phyloP scores from a whole-genome alignment of 2,797 vertebrate species.

The Sebastes itinus region DNA sequence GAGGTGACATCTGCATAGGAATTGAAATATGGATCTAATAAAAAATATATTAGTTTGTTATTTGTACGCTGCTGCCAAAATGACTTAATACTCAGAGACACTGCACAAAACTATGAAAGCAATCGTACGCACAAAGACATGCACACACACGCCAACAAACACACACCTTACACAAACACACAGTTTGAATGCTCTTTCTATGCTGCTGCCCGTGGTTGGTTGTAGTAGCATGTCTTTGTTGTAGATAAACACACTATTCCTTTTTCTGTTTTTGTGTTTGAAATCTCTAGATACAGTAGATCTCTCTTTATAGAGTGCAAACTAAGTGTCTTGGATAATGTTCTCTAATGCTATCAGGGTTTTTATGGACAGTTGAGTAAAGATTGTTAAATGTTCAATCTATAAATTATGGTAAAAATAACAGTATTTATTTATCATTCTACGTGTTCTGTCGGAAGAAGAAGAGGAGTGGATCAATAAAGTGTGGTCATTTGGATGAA shows the following conservation, averaged over 20 bases:
- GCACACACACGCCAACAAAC: conserved; percentile 22
- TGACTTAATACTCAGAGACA: conserved; percentile 53
- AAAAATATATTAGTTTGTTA: conserved; percentile 58
- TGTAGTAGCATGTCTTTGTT: conserved; percentile 75
- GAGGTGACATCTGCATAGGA: conserved; percentile 61
- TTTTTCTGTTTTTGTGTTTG: conserved; percentile 67
- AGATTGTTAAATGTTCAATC: conserved; percentile 65
- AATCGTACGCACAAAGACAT: conserved; percentile 42
- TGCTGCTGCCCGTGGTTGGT: conserved; percentile 76
- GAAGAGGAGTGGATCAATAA: conserved; percentile 85
- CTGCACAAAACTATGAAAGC: conserved; percentile 64
- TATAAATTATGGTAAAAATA: conserved; percentile 59
- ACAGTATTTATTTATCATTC: conserved; percentile 71
- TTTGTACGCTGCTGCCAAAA: conserved; percentile 67
- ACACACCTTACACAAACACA: conserved; percentile 19
- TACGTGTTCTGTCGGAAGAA: conserved; percentile 71
- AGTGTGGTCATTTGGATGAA: conserved; percentile 84
- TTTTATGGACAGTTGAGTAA: conserved; percentile 49
- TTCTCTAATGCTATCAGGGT: conserved; percentile 51
- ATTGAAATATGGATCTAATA: conserved; percentile 46
- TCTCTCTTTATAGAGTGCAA: conserved; percentile 61
- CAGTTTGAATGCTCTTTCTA: conserved; percentile 57
- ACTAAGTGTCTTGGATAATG: conserved; percentile 60
- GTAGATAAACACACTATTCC: conserved; percentile 60
- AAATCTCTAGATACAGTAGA: conserved; percentile 62